phyloP scores from a whole-genome alignment of 2,888 invertebrate species.

The Dasypolia templi region DNA sequence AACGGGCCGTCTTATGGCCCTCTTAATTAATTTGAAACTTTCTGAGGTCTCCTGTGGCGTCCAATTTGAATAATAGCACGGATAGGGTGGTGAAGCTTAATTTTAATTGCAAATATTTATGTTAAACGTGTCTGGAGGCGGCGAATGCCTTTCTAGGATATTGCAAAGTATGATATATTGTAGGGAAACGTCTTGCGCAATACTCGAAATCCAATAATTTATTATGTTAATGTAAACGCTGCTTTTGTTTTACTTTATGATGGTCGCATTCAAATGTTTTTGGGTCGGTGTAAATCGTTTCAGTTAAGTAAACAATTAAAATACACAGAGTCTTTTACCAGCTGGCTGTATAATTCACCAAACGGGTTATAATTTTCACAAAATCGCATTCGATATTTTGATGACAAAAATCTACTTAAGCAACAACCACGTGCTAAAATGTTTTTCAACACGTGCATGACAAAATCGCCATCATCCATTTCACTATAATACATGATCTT shows the following conservation, averaged over 20 bases:
- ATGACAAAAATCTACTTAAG: neutral
- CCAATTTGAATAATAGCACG: constrained; percentile 89
- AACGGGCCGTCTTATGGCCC: constrained; percentile 90
- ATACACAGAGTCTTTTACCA: neutral
- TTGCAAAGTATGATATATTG: constrained; percentile 87
- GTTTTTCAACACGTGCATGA: neutral
- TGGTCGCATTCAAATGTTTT: constrained; percentile 30
- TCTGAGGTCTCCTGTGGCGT: constrained; percentile 89
- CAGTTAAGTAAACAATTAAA: constrained; percentile 23
- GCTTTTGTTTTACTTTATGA: constrained; percentile 63
- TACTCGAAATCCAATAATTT: constrained; percentile 70
- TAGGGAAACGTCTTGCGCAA: constrained; percentile 71
- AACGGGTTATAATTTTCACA: neutral
- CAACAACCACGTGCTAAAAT: neutral
- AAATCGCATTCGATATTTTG: neutral
- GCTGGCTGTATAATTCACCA: neutral
- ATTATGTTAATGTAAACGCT: constrained; percentile 59
- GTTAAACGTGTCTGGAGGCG: constrained; percentile 83
- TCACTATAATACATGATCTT: neutral
- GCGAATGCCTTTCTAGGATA: constrained; percentile 78
- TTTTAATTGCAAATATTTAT: constrained; percentile 91
- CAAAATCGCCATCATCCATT: neutral
- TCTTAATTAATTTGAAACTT: constrained; percentile 91
- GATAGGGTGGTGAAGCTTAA: constrained; percentile 88
- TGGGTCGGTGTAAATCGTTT: constrained; percentile 22